Percentiles rank a stretch among this genome's conserved stretches.
These are phyloP conservation scores for Caerostris extrusa DNA, from an alignment of 1,140 invertebrate species.

Conservation along the genomic window DNA sequence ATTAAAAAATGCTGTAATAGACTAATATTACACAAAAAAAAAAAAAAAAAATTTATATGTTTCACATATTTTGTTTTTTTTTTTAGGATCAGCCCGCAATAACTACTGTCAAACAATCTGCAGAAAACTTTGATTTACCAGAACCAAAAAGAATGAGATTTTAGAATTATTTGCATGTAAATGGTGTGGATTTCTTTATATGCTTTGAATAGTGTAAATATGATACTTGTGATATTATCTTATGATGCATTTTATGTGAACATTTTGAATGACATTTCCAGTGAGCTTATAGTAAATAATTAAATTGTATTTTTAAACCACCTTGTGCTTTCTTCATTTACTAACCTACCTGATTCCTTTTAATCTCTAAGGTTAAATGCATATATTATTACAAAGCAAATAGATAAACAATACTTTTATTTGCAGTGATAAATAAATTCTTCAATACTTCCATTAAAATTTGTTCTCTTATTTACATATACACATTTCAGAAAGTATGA, in stretches of 20 bases:
- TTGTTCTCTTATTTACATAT: slow-evolving; percentile 64
- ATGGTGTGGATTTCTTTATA: background rate
- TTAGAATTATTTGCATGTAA: background rate
- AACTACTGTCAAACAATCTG: background rate
- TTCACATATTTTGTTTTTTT: background rate
- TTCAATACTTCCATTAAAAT: slow-evolving; percentile 22
- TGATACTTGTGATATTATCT: background rate
- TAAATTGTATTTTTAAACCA: too few relatives aligned
- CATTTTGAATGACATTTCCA: background rate
- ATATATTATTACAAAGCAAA: too few relatives aligned
- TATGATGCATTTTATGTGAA: background rate
- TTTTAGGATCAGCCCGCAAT: background rate
- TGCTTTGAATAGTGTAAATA: background rate
- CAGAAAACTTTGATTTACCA: background rate
- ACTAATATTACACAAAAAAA: too few relatives aligned
- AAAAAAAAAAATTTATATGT: too few relatives aligned
- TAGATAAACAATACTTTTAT: too few relatives aligned
- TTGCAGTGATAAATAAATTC: slow-evolving; percentile 4
- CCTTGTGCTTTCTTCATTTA: too few relatives aligned
- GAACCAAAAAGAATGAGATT: background rate
- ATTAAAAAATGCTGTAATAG: too few relatives aligned
- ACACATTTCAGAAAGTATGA: slow-evolving; percentile 42
- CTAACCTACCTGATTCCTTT: too few relatives aligned
- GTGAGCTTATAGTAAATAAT: too few relatives aligned
- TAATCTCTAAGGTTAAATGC: too few relatives aligned